Evolutionary conservation across 2,113 vertebrate genomes (phyloP).

Genomic region (Dendrocopos noguchii): DNA sequence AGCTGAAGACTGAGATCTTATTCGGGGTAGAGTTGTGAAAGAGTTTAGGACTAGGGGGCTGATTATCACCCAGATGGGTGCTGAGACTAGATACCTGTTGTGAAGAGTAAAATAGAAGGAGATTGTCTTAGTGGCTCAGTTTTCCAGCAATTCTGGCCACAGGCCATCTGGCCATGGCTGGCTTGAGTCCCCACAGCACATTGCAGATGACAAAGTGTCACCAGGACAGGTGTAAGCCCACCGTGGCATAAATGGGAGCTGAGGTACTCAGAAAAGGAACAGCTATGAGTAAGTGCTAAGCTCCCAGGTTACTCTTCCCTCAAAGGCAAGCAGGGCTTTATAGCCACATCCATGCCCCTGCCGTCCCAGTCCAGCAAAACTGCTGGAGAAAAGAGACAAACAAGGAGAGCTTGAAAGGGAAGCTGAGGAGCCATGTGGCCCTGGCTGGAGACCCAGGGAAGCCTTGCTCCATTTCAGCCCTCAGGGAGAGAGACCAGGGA

Average conservation of each 20-base stretch:
- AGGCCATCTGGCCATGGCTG: slow-evolving; percentile 26
- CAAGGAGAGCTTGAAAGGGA: neutral
- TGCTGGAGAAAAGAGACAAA: neutral
- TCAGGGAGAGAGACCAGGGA: neutral
- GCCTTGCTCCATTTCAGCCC: neutral
- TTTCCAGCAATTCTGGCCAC: slow-evolving; percentile 43
- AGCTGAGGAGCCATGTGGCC: neutral
- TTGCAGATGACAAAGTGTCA: slow-evolving; percentile 31
- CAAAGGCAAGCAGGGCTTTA: neutral
- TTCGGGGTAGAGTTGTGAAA: neutral
- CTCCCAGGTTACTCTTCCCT: slow-evolving; percentile 1
- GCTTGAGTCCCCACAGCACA: neutral
- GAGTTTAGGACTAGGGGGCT: neutral
- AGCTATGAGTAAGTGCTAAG: neutral
- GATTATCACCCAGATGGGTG: neutral
- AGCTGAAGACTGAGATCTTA: neutral
- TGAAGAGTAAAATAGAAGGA: slow-evolving; percentile 15
- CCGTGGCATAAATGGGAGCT: neutral
- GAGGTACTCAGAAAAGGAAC: neutral
- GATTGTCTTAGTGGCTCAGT: neutral
- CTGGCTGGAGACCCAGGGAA: neutral
- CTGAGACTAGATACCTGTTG: neutral
- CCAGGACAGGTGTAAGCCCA: slow-evolving; percentile 42
- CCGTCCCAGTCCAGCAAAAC: neutral
- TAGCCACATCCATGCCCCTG: neutral